Base-by-base conservation (phyloP, 2,797 vertebrate species). In the Acanthurus leucopareius region DNA sequence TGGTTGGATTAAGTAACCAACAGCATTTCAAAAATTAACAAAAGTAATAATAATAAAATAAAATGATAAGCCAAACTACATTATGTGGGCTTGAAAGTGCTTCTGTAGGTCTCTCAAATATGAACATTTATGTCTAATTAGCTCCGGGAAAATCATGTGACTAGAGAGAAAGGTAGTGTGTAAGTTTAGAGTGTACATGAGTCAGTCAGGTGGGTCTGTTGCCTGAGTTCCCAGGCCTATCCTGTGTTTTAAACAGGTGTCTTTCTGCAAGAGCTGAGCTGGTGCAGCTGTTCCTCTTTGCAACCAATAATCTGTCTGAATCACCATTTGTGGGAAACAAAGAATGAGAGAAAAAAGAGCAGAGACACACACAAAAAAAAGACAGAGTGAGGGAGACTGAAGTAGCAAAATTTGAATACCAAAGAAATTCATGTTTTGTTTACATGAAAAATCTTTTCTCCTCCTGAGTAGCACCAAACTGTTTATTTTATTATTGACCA, bases 211-310 rank as follows among this genome's bases (percentile, higher is more conserved):
- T 77, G 62, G 52, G 59, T 70, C 45, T 62, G 38, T 48, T 78
- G 52, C 40, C 38, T 52, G 25, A 60, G 75, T 92, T 92, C 72
- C 65, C 81, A 93, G 79, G 88, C 78, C 54, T 81, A 66, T 60
- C 17, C 80, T 48, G 19, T 62, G 68, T 83, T 69, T 73, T 77
- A 89, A 95, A 87, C 92, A 96, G 91, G 91, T 95, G 93, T 92
- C 85, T 69, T 20, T 83, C 56, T 87, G 73, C 4, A 45, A 32
- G 77, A 75, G 79, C 60, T 86, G 64, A 84, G 64, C 67, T 59
- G 44, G 2, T 89, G 69, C 94, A 96, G 93, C 93, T 96, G 92
- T 94, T 94, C 68, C 75, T 79, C 68, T 80, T 79, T 67, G 38
- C 42, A 95, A 86, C 88, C 86, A 92, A 48, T 86, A 94, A 89